phyloP scores from a whole-genome alignment of 2,888 invertebrate genomes.

The Luperina nickerlii region DNA sequence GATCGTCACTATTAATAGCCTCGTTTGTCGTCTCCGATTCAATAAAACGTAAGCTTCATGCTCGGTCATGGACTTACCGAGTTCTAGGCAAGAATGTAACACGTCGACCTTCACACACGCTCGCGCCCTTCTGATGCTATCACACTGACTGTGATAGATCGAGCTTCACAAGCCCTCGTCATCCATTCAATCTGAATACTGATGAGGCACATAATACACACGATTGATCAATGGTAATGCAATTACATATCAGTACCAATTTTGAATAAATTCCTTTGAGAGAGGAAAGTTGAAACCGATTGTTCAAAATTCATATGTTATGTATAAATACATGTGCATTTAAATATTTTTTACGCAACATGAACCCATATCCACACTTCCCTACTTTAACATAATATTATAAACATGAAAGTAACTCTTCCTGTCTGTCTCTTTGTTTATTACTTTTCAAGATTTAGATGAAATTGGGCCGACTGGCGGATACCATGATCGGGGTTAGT shows the following conservation, averaged over 20 bases:
- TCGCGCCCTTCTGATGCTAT: constrained; percentile 54
- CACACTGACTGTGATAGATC: constrained; percentile 61
- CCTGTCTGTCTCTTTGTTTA: background rate
- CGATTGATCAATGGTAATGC: constrained; percentile 52
- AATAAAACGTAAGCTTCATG: constrained; percentile 26
- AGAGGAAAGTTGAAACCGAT: background rate
- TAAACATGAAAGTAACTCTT: background rate
- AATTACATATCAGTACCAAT: constrained; percentile 37
- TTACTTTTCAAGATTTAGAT: background rate
- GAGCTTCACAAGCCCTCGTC: constrained; percentile 46
- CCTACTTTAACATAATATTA: background rate
- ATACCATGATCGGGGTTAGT: background rate
- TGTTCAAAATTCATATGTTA: background rate
- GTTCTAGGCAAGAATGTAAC: constrained; percentile 33
- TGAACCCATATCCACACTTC: background rate
- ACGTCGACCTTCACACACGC: constrained; percentile 48
- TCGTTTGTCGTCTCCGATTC: constrained; percentile 18
- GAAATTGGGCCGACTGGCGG: background rate
- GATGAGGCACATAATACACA: constrained; percentile 55
- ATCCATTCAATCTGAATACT: constrained; percentile 59
- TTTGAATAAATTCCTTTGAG: constrained; percentile 23
- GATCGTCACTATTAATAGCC: background rate
- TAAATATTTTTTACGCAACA: too few species aligned
- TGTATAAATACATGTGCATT: background rate
- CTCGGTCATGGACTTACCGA: constrained; percentile 15